Evolutionary conservation across 2,113 vertebrate genomes (phyloP).

Genomic region (Todiramphus saurophagus): DNA sequence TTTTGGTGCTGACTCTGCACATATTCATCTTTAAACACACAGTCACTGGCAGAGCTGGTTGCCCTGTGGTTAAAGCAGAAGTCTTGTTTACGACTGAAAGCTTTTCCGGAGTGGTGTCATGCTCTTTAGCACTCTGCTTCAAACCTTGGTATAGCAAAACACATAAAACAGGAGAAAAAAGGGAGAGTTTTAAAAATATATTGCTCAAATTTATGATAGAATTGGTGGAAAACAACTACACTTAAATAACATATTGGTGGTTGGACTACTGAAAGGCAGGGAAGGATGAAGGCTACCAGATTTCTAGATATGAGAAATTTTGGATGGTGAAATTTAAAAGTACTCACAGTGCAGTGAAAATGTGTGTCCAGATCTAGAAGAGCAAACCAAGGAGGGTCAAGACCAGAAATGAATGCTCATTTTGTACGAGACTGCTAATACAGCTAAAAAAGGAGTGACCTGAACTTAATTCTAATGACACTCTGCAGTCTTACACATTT

Average conservation of each 20-base stretch:
- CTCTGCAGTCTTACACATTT: not conserved
- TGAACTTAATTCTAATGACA: not conserved
- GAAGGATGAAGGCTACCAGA: not conserved
- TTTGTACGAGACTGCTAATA: not conserved
- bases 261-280: not conserved
- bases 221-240: not conserved
- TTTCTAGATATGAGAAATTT: not conserved
- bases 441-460: not conserved
- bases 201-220: not conserved
- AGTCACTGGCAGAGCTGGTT: not conserved
- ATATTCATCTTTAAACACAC: not conserved
- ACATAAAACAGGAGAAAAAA: not conserved
- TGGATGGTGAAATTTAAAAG: not conserved
- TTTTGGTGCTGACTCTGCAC: not conserved
- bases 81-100: not conserved
- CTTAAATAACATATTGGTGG: not conserved
- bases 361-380: not conserved
- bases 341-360: not conserved
- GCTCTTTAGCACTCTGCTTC: not conserved
- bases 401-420: not conserved
- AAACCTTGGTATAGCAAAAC: not conserved
- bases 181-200: not conserved
- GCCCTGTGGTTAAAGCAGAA: not conserved
- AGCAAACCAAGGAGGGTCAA: not conserved
- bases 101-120: not conserved